phyloP scores from a whole-genome alignment of 1,140 invertebrate genomes.

The Zaprionus vittiger region DNA sequence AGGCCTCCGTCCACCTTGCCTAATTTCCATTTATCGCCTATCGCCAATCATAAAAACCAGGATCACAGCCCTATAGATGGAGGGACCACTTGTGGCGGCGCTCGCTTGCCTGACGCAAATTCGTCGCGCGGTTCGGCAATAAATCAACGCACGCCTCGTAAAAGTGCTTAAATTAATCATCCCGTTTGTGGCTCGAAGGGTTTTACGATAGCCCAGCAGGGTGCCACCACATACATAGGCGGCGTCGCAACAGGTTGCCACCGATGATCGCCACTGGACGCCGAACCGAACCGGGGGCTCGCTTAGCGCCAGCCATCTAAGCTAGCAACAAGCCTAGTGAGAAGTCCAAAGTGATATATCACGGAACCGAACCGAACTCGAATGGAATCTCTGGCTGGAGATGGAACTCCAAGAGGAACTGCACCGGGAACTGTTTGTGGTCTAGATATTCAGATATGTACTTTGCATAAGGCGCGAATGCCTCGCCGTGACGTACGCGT shows the following conservation, averaged over 20 bases:
- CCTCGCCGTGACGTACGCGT: neutral
- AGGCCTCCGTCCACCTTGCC: slow-evolving; percentile 24
- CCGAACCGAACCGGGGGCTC: slow-evolving; percentile 4
- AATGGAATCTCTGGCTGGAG: neutral
- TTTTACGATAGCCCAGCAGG: slow-evolving; percentile 71
- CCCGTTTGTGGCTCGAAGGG: slow-evolving; percentile 66
- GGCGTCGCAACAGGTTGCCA: slow-evolving; percentile 65
- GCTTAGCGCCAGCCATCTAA: slow-evolving; percentile 34
- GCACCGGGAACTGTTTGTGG: neutral
- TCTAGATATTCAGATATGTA: slow-evolving; percentile 49
- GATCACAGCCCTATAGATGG: neutral
- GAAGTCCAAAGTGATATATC: neutral
- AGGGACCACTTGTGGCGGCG: slow-evolving; percentile 43
- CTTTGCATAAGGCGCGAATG: slow-evolving; percentile 68
- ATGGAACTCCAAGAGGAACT: slow-evolving; percentile 14
- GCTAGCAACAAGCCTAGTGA: slow-evolving; percentile 18
- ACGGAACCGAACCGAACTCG: slow-evolving; percentile 8
- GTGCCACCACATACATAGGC: slow-evolving; percentile 35
- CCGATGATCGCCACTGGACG: slow-evolving; percentile 53
- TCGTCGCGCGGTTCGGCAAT: slow-evolving; percentile 63
- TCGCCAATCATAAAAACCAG: slow-evolving; percentile 42
- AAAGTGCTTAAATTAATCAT: slow-evolving; percentile 84
- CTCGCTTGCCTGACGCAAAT: slow-evolving; percentile 57
- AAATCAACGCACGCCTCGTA: slow-evolving; percentile 82
- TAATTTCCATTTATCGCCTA: slow-evolving; percentile 57